Conservation (phyloP, 2,113 vertebrate species). For the Melanerpes formicivorus region DNA sequence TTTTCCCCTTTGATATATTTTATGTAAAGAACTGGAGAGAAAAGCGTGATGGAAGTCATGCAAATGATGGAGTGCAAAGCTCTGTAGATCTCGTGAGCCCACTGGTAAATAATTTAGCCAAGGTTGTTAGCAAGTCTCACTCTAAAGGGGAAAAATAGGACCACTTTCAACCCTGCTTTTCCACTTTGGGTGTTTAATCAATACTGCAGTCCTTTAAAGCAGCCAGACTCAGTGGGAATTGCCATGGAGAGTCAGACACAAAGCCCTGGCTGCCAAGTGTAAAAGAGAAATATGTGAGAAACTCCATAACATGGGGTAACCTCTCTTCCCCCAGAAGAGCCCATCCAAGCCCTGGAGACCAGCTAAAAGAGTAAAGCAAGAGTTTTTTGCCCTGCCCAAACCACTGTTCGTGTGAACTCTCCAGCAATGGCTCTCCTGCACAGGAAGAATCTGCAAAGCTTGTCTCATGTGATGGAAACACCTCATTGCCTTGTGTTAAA, state of each 20-base stretch:
- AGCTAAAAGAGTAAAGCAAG: background rate
- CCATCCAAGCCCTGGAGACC: background rate
- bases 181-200: background rate
- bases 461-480: constrained; percentile 1
- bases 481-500: background rate
- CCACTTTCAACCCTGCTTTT: background rate
- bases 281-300: constrained; percentile 35
- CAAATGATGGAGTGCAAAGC: background rate
- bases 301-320: background rate
- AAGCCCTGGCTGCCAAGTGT: constrained; percentile 11
- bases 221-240: background rate
- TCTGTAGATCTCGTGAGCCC: background rate
- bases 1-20: background rate
- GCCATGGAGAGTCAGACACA: background rate
- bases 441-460: background rate
- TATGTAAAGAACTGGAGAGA: background rate
- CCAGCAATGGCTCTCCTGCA: background rate
- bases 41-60: background rate
- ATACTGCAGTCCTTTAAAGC: background rate
- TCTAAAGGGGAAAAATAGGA: background rate
- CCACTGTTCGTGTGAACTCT: background rate
- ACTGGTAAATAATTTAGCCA: constrained; percentile 24
- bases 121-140: background rate
- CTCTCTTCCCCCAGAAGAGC: background rate
- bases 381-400: background rate